Evolutionary conservation across 64 coral and sea anemone species (phyloP).

Genomic region (Stichodactyla helianthus): DNA sequence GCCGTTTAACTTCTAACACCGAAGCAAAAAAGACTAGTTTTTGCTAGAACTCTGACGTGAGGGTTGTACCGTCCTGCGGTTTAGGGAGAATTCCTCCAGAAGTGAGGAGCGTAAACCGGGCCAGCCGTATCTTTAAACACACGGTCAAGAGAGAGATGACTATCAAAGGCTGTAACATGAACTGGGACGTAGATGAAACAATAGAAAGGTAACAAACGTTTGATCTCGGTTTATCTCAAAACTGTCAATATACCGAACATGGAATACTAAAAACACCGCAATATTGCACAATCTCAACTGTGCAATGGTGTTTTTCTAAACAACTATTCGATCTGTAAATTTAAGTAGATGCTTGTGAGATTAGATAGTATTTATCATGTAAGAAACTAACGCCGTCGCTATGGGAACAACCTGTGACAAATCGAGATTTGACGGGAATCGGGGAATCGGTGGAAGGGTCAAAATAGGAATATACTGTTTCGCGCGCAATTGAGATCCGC

Average conservation of each 20-base stretch:
- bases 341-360: not conserved
- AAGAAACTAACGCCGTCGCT: not conserved
- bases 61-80: not conserved
- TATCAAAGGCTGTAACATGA: slow-evolving; percentile 1
- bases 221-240: not conserved
- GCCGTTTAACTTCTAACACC: not conserved
- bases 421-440: not conserved
- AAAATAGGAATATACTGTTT: not conserved
- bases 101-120: not conserved
- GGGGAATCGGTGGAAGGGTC: not conserved
- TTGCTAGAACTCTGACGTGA: not conserved
- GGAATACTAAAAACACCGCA: not conserved
- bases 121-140: not conserved
- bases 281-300: not conserved
- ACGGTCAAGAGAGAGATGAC: not conserved
- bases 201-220: not conserved
- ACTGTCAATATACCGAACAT: not conserved
- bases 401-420: not conserved
- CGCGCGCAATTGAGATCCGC: not conserved
- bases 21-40: not conserved
- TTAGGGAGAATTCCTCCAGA: not conserved
- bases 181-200: not conserved
- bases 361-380: not conserved
- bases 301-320: slow-evolving; percentile 1
- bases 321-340: not conserved